A percentile compares a stretch with the other conserved stretches of the same genome.
phyloP scores from a whole-genome alignment of 2,113 vertebrate species.

The Phaethon lepturus region DNA sequence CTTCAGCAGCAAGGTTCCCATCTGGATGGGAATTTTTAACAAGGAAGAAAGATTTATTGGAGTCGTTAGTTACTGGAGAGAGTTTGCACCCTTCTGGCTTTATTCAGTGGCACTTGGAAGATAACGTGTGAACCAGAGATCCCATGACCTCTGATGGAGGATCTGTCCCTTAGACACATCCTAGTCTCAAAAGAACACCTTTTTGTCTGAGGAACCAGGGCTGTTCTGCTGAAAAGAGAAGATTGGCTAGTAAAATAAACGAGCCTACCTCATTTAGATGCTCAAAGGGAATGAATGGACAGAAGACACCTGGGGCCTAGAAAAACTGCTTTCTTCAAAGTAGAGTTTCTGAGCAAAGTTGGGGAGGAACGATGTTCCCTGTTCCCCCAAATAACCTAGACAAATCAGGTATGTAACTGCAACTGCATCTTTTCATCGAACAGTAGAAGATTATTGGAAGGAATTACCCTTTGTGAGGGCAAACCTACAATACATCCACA shows the following conservation, averaged over 20 bases:
- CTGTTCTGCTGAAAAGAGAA: neutral
- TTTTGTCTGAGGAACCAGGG: neutral
- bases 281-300: neutral
- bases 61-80: neutral
- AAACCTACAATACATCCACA: neutral
- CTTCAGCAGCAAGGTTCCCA: neutral
- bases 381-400: neutral
- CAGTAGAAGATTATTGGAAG: neutral
- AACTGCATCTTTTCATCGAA: neutral
- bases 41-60: neutral
- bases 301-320: neutral
- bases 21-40: neutral
- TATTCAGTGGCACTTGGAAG: neutral
- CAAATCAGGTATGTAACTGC: neutral
- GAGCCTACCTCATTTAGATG: neutral
- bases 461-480: neutral
- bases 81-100: neutral
- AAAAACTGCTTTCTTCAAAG: neutral
- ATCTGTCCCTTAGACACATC: neutral
- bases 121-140: neutral
- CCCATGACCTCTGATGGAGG: neutral
- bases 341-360: neutral
- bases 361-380: rapidly evolving
- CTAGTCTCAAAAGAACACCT: neutral
- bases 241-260: neutral